These are phyloP conservation scores for Athalia rosae DNA, from an alignment of 2,888 invertebrate genomes.

Conservation along the genomic window DNA sequence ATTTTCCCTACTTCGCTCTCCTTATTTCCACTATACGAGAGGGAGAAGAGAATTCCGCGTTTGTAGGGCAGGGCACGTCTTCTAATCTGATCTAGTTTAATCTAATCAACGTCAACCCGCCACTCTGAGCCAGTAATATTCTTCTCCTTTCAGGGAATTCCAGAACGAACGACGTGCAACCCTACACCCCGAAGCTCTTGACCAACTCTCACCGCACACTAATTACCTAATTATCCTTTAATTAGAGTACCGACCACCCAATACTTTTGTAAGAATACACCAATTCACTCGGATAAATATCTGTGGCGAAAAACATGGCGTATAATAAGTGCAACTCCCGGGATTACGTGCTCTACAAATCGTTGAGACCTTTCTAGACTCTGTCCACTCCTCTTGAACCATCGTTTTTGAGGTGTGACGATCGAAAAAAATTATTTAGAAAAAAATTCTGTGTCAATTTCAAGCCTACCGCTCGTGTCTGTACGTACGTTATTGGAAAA, in stretches of 20 bases:
- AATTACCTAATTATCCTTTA: slow-evolving; percentile 30
- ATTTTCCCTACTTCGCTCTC: neutral
- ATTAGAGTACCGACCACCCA: slow-evolving; percentile 18
- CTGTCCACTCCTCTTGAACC: too few species aligned
- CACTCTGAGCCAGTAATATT: slow-evolving; percentile 19
- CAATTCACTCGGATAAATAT: neutral
- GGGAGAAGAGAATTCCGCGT: slow-evolving; percentile 12
- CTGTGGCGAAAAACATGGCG: too few species aligned
- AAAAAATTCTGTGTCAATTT: too few species aligned
- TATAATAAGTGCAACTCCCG: too few species aligned
- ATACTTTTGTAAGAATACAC: neutral
- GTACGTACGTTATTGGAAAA: neutral
- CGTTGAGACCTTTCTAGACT: too few species aligned
- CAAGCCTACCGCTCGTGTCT: too few species aligned
- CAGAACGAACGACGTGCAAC: neutral
- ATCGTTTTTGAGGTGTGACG: too few species aligned
- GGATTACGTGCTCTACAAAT: too few species aligned
- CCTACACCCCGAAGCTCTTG: neutral
- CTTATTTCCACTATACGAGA: neutral
- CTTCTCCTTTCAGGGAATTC: neutral
- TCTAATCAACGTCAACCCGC: slow-evolving; percentile 41
- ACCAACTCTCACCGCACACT: slow-evolving; percentile 15
- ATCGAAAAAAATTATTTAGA: too few species aligned
- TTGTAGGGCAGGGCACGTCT: slow-evolving; percentile 9
- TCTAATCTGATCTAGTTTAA: slow-evolving; percentile 37